Base-by-base conservation (phyloP, 1,140 invertebrate species). In the Bombus waltoni region DNA sequence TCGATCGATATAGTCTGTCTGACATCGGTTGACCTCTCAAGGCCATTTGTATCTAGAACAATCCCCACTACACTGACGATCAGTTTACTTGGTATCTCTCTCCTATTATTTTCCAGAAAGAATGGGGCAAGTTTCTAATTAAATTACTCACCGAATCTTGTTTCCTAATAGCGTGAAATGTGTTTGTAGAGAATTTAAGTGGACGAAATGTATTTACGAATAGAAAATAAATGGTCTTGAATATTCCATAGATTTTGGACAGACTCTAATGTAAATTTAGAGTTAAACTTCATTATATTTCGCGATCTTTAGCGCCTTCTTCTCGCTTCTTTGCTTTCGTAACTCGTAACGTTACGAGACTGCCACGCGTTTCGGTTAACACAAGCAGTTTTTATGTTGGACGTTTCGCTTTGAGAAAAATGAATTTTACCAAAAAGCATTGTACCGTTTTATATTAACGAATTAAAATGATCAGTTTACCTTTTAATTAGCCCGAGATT, bases 251-350 rank as follows among this genome's bases (percentile, higher is more conserved):
- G 25, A 73, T 44, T 38, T 35, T 25, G 4, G 18, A 40, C 18
- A n/a, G 53, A 44, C 2, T 28, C 5, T n/a, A 72, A 25, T 6
- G 35, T 40, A 10, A 4, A 18, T 75, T 75, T 44, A 78, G 0
- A 10, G 3, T 53, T 78, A 40, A 78, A 42, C 53, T 40, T n/a
- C 53, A 9, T 83, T 76, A 40, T 18, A 6, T 57, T 70, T 57
- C 28, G 74, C n/a, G 40, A 78, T 42, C 38, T 22, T 68, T 71
- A 5, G 28, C 40, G 38, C 15, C 18, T 13, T 6, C 1, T 40
- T 32, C 32, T 32, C 32, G 82, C 66, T 84, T 79, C 25, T 44
- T 84, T 42, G 53, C 53, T 74, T 81, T 35, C 40, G 40, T 38
- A 8, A 44, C 9, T 44, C 38, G 25, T 59, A 10, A 81, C 2